These are phyloP conservation scores for Heloderma charlesbogerti DNA, from an alignment of 2,113 vertebrate species.

Conservation along the genomic window DNA sequence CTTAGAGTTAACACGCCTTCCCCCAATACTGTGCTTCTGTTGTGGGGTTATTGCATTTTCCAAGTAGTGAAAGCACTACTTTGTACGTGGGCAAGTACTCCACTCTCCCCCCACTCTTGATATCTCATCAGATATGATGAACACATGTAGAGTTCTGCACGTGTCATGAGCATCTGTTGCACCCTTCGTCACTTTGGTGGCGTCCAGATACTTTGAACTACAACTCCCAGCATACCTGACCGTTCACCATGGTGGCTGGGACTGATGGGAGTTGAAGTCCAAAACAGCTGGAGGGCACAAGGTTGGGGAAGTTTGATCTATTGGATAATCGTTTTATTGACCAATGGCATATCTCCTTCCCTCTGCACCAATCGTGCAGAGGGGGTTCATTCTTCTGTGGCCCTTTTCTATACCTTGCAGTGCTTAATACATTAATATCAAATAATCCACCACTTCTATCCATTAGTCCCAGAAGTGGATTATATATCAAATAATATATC, in stretches of 20 bases:
- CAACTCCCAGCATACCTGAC: no score
- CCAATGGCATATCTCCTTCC: not conserved
- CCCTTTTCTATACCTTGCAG: not conserved
- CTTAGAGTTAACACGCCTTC: no score
- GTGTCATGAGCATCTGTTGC: no score
- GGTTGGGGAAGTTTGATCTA: not conserved
- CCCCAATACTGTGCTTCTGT: not conserved
- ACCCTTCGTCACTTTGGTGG: no score
- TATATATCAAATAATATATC: no score
- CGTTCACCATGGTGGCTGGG: no score
- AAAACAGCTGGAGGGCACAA: no score
- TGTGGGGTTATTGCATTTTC: not conserved
- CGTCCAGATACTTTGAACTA: no score
- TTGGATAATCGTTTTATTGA: not conserved
- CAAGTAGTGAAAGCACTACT: not conserved
- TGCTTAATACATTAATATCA: not conserved
- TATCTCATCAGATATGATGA: no score
- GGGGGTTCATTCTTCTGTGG: not conserved
- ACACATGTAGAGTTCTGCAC: no score
- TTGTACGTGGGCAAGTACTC: not conserved
- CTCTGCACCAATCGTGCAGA: not conserved
- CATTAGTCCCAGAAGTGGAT: not conserved
- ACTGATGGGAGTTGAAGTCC: no score
- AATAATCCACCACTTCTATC: not conserved
- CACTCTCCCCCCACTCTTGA: not conserved